Conservation (phyloP, 2,797 vertebrate species). For the Botia almorhae region DNA sequence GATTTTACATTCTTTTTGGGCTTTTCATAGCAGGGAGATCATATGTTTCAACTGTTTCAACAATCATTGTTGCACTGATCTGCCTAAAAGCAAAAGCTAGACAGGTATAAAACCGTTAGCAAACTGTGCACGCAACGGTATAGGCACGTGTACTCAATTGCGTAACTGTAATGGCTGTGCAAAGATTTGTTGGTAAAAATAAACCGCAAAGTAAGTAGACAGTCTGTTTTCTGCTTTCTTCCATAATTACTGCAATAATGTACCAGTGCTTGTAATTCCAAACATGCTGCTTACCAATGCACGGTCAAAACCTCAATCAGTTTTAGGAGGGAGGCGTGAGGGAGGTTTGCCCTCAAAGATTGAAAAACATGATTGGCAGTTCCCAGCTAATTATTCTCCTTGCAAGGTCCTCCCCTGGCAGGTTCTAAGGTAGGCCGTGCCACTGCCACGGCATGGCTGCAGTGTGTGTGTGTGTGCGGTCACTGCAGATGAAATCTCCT, state of each 20-base stretch:
- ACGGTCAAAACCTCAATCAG: slow-evolving; percentile 7
- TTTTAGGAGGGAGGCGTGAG: background rate
- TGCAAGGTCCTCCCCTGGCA: background rate
- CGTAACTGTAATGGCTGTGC: background rate
- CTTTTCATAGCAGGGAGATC: slow-evolving; percentile 3
- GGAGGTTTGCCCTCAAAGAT: background rate
- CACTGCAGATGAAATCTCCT: slow-evolving; percentile 54
- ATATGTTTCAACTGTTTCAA: slow-evolving; percentile 1
- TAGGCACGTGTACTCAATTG: too few species aligned
- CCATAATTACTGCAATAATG: background rate
- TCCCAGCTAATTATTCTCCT: background rate
- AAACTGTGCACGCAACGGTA: background rate
- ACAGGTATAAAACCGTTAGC: background rate
- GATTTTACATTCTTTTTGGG: slow-evolving; percentile 26
- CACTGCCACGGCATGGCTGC: slow-evolving; percentile 61
- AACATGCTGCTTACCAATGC: background rate
- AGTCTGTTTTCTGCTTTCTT: slow-evolving; percentile 7
- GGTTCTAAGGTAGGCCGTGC: slow-evolving; percentile 46
- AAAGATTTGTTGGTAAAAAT: slow-evolving; percentile 13
- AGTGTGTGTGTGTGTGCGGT: slow-evolving; percentile 56
- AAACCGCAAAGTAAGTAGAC: background rate
- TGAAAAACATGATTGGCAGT: slow-evolving; percentile 1
- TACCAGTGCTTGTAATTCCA: background rate
- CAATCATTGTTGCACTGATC: background rate
- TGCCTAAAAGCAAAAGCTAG: background rate